Base-by-base conservation (phyloP, 2,888 invertebrate genomes). In the Cryptocephalus primarius region DNA sequence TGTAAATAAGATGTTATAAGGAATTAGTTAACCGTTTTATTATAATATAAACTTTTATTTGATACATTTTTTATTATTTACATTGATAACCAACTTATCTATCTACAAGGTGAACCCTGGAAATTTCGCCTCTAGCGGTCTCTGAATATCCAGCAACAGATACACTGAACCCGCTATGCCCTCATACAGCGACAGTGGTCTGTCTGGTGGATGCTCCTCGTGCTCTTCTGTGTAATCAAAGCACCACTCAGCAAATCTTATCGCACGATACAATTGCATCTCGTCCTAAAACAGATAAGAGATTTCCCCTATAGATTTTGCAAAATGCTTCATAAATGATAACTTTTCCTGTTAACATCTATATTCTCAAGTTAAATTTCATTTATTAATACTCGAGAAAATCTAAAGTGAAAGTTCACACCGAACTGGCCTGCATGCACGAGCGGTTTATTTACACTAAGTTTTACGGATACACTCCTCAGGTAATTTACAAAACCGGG, bases 121-220 rank as follows among this genome's bases (percentile, higher is more conserved):
- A 65, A 91, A 90, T 62, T 77, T 80, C 0, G 89, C 83, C 11
- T 77, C 67, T 34, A 67, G 54, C 1, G 84, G 80, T 45, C 79
- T 66, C 49, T 77, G 71, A 43, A 90, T 67, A 60, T 91, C 89
- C 38, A 78, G 67, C 32, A 88, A 72, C 56, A 88, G 79, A 65
- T 85, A 88, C 57, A 88, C 74, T 1, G 84, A 79, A 11, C 91
- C 91, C 39, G 85, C 76, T 48, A 88, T 67, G 13, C 85, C 92
- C 76, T 93, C 92, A 65, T 84, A 92, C 42, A 93, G 69, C 0
- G 91, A 92, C 43, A 80, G 78, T 0, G 90, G 91, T 48, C 84
- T 72, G 67, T 92, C 91, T 1, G 92, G 86, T 32, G 73, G 74
- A 60, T 82, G 79, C 50, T 75, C 71, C 50, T 85, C 84, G 53